phyloP scores from a whole-genome alignment of 2,888 invertebrate genomes.

The Phlogophora meticulosa region DNA sequence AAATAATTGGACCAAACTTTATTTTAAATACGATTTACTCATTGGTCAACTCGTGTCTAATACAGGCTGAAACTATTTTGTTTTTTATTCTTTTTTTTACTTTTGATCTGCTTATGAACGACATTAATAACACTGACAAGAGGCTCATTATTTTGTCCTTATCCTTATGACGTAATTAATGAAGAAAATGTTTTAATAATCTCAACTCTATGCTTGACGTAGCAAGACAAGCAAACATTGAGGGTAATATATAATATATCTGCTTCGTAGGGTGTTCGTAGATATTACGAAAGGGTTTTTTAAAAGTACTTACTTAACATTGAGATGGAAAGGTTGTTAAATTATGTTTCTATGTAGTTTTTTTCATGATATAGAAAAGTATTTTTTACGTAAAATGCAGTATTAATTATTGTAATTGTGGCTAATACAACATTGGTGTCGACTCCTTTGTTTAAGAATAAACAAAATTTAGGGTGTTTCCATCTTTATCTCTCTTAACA shows the following conservation, averaged over 20 bases:
- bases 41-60: not conserved
- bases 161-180: slow-evolving; percentile 42
- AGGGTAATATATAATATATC: not conserved
- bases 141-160: slow-evolving; percentile 37
- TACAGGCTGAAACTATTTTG: not conserved
- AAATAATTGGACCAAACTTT: not conserved
- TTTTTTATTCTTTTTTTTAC: not conserved
- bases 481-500: too few species aligned
- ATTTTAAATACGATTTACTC: not conserved
- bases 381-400: too few species aligned
- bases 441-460: too few species aligned
- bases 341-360: not conserved
- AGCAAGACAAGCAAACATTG: not conserved
- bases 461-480: too few species aligned
- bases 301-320: not conserved
- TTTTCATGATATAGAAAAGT: too few species aligned
- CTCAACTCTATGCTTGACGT: slow-evolving; percentile 14
- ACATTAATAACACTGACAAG: slow-evolving; percentile 51
- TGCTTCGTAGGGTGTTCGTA: not conserved
- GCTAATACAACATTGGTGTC: not conserved
- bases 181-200: slow-evolving; percentile 38
- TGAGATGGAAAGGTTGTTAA: not conserved
- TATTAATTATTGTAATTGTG: too few species aligned
- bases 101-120: slow-evolving; percentile 8
- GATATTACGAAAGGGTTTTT: not conserved